A percentile compares a stretch with the other conserved stretches of the same genome.
phyloP scores from a whole-genome alignment of 2,888 invertebrate genomes.

The Tipula confusa region DNA sequence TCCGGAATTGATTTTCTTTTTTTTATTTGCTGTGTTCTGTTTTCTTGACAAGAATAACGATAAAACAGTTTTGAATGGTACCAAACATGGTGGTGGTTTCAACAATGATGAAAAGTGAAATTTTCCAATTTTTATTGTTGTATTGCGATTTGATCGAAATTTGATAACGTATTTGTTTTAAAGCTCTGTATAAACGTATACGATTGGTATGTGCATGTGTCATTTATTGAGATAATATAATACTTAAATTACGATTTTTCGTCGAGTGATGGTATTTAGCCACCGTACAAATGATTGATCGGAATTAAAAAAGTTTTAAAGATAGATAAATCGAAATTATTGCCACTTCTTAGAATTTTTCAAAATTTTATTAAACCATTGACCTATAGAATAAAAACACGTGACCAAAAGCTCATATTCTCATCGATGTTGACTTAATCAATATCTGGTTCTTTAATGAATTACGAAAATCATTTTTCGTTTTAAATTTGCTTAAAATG shows the following conservation, averaged over 20 bases:
- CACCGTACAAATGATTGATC: no score
- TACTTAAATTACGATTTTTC: not conserved
- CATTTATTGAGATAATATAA: not conserved
- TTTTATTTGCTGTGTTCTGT: not conserved
- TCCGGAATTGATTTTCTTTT: conserved; percentile 20
- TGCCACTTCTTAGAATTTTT: no score
- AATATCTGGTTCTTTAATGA: no score
- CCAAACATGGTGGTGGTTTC: not conserved
- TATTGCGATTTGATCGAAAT: not conserved
- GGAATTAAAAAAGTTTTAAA: no score
- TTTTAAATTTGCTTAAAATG: no score
- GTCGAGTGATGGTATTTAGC: not conserved
- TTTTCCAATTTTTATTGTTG: not conserved
- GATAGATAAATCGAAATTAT: no score
- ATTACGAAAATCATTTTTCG: no score
- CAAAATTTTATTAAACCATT: no score
- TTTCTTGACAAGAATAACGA: not conserved
- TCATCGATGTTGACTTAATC: no score
- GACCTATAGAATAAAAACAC: no score
- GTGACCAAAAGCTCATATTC: no score
- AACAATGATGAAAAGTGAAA: not conserved
- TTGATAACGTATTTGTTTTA: not conserved
- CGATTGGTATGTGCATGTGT: not conserved
- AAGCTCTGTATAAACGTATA: not conserved
- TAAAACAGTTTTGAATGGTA: not conserved